These are phyloP conservation scores for Homarus americanus DNA, from an alignment of 1,140 invertebrate species.

Conservation along the genomic window DNA sequence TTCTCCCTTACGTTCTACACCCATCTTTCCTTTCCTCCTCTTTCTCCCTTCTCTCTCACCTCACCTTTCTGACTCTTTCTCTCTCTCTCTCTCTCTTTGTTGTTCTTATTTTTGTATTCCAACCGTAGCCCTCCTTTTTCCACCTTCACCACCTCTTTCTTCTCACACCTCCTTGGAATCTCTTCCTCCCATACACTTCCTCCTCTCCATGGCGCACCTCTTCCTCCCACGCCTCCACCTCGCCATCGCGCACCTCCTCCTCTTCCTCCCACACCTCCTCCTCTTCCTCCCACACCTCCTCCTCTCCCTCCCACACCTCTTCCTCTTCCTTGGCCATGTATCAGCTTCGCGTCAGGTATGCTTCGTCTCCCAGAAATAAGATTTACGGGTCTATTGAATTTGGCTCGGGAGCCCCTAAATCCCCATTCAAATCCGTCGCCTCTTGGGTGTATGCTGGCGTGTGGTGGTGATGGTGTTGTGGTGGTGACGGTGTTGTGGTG, in stretches of 20 bases:
- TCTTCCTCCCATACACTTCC: neutral
- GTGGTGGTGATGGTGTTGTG: neutral
- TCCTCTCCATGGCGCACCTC: neutral
- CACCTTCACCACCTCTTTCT: too few species aligned
- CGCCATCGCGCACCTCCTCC: neutral
- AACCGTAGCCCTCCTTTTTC: too few species aligned
- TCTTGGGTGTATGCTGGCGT: neutral
- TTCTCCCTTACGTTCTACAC: neutral
- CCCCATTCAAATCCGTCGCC: conserved; percentile 9
- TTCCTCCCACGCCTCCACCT: neutral
- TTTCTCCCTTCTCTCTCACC: conserved; percentile 25
- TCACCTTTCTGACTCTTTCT: neutral
- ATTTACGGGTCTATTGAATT: conserved; percentile 19
- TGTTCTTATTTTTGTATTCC: neutral
- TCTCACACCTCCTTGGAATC: too few species aligned
- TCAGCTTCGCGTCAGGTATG: conserved; percentile 3
- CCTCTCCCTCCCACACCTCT: neutral
- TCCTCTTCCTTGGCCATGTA: neutral
- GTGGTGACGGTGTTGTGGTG: too few species aligned
- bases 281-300: neutral
- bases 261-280: neutral
- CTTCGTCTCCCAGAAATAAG: conserved; percentile 15
- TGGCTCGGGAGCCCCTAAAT: conserved; percentile 1
- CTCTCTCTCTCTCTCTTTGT: neutral
- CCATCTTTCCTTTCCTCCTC: neutral